These are phyloP conservation scores for Neodontobutis hainanensis DNA, from an alignment of 2,113 vertebrate genomes.

Conservation along the genomic window DNA sequence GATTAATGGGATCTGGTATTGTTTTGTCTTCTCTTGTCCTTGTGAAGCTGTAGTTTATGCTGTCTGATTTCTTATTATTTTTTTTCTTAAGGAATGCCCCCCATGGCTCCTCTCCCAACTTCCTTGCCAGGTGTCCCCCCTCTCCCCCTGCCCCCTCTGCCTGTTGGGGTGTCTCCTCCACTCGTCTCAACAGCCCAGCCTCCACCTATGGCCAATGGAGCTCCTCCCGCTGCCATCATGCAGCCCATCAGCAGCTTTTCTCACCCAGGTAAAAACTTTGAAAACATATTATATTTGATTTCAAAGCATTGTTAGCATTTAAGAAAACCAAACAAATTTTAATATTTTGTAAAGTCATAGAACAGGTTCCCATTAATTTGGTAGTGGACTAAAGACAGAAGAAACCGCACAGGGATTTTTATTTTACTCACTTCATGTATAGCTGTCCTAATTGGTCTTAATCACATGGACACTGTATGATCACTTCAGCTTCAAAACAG, in stretches of 20 bases:
- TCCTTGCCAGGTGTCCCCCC: constrained; percentile 85
- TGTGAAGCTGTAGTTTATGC: neutral
- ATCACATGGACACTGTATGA: too few species aligned
- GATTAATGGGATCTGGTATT: too few species aligned
- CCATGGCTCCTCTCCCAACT: constrained; percentile 80
- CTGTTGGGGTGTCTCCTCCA: constrained; percentile 93
- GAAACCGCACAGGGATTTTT: too few species aligned
- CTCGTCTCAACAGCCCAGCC: constrained; percentile 87
- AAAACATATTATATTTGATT: neutral
- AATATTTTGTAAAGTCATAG: too few species aligned
- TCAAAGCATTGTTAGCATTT: too few species aligned
- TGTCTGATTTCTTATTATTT: neutral
- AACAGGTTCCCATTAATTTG: too few species aligned
- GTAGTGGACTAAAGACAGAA: too few species aligned
- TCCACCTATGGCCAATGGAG: constrained; percentile 90
- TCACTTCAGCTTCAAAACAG: too few species aligned
- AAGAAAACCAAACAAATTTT: too few species aligned
- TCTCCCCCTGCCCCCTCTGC: constrained; percentile 89
- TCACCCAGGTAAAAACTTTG: constrained; percentile 81
- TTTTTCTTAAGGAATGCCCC: constrained; percentile 82
- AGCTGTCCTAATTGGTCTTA: too few species aligned
- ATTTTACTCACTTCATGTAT: too few species aligned
- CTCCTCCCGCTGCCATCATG: constrained; percentile 85
- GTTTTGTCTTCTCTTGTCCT: neutral
- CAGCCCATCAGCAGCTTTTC: constrained; percentile 90